phyloP scores from a whole-genome alignment of 2,888 invertebrate genomes.

The Harpalus rufipes region DNA sequence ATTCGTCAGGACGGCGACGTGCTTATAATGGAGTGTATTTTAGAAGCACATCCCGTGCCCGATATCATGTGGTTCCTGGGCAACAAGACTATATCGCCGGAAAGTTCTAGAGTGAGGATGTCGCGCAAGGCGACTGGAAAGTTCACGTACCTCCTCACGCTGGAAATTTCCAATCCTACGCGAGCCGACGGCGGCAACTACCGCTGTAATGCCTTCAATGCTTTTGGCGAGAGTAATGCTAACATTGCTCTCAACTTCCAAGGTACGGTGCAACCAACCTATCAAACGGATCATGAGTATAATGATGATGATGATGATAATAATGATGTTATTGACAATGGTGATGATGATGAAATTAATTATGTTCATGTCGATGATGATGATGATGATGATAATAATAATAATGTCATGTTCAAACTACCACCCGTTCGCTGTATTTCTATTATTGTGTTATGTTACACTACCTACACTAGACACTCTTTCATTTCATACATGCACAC shows the following conservation, averaged over 20 bases:
- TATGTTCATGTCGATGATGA: conserved; percentile 47
- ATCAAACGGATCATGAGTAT: conserved; percentile 62
- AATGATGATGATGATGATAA: conserved; percentile 60
- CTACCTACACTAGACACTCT: conserved; percentile 40
- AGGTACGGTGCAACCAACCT: conserved; percentile 80
- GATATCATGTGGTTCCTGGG: conserved; percentile 98
- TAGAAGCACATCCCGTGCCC: conserved; percentile 97
- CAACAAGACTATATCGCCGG: conserved; percentile 87
- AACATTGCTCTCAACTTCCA: conserved; percentile 99
- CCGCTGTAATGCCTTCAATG: conserved; percentile 99
- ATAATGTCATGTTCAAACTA: conserved; percentile 58
- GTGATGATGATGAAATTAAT: conserved; percentile 57
- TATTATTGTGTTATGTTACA: conserved; percentile 39
- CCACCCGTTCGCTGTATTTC: conserved; percentile 58
- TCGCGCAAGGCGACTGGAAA: conserved; percentile 92
- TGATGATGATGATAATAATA: conserved; percentile 52
- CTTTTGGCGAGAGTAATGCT: conserved; percentile 99
- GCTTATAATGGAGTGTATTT: conserved; percentile 95
- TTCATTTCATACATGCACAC: conserved; percentile 48
- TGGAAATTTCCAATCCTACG: conserved; percentile 97
- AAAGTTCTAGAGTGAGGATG: conserved; percentile 93
- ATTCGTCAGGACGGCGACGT: conserved; percentile 96
- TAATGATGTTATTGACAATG: conserved; percentile 43
- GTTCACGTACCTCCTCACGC: conserved; percentile 93
- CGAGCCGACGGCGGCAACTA: conserved; percentile 99